Conservation (phyloP, 2,113 vertebrate genomes). For the Crotalus viridis region DNA sequence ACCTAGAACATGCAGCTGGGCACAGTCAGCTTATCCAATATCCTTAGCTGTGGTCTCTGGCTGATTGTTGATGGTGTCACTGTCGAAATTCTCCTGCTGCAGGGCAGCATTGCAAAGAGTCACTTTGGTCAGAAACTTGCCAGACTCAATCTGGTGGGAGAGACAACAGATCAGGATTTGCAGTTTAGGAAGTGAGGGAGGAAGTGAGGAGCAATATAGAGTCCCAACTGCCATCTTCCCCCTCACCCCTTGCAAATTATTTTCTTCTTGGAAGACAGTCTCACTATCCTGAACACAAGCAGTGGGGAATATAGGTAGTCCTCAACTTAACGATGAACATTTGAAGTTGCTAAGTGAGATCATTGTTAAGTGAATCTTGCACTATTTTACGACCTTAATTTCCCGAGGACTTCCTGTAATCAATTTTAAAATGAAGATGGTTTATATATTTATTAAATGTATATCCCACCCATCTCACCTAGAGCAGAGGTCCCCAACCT, state of each 20-base stretch:
- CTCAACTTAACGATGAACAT: no score
- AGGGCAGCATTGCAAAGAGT: neutral
- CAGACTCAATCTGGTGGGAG: neutral
- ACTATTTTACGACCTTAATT: no score
- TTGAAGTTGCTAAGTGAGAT: no score
- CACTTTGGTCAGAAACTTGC: conserved; percentile 20
- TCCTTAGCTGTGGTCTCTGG: conserved; percentile 9
- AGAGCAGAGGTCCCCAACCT: no score
- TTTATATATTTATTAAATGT: no score
- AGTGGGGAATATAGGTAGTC: neutral
- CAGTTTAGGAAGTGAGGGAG: neutral
- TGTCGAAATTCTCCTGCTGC: neutral
- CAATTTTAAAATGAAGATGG: no score
- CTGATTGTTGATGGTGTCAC: neutral
- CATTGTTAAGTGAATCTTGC: no score
- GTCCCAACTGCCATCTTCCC: neutral
- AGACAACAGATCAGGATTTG: conserved; percentile 12
- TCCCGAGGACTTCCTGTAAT: no score
- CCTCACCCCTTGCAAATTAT: neutral
- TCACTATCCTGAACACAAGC: neutral
- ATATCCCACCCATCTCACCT: no score
- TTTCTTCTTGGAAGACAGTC: neutral
- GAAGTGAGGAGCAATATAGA: neutral
- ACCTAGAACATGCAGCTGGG: neutral
- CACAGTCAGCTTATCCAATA: neutral